Evolutionary conservation across 2,888 invertebrate genomes (phyloP).

Genomic region (Polymixis flavicincta): DNA sequence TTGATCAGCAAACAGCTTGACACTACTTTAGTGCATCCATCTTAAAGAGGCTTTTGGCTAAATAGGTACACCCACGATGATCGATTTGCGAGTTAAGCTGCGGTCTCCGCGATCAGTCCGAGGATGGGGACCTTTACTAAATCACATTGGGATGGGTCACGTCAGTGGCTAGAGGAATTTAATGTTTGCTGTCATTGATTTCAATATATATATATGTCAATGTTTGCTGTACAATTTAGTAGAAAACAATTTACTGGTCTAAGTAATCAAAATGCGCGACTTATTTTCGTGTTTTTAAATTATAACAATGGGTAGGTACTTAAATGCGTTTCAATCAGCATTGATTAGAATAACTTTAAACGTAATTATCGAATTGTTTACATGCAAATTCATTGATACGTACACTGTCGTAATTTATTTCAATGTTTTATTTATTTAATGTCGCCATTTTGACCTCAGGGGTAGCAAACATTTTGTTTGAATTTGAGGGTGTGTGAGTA

Average conservation of each 20-base stretch:
- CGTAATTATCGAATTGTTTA: slow-evolving; percentile 54
- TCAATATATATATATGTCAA: too few relatives aligned
- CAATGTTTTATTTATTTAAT: slow-evolving; percentile 75
- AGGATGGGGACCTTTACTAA: too few relatives aligned
- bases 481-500: too few relatives aligned
- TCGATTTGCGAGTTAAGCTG: too few relatives aligned
- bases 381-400: slow-evolving; percentile 55
- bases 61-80: too few relatives aligned
- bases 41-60: too few relatives aligned
- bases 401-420: slow-evolving; percentile 40
- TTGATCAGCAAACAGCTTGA: too few relatives aligned
- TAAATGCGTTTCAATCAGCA: too few relatives aligned
- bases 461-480: slow-evolving; percentile 64
- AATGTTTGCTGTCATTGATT: too few relatives aligned
- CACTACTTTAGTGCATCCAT: too few relatives aligned
- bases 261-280: neutral
- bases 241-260: neutral
- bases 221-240: neutral
- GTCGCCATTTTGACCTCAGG: slow-evolving; percentile 69
- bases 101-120: too few relatives aligned
- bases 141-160: neutral
- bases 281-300: neutral
- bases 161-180: neutral
- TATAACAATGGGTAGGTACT: slow-evolving; percentile 16
- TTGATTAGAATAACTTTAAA: slow-evolving; percentile 40